phyloP scores from a whole-genome alignment of 64 coral and sea anemone genomes.

The Pocillopora damicornis region DNA sequence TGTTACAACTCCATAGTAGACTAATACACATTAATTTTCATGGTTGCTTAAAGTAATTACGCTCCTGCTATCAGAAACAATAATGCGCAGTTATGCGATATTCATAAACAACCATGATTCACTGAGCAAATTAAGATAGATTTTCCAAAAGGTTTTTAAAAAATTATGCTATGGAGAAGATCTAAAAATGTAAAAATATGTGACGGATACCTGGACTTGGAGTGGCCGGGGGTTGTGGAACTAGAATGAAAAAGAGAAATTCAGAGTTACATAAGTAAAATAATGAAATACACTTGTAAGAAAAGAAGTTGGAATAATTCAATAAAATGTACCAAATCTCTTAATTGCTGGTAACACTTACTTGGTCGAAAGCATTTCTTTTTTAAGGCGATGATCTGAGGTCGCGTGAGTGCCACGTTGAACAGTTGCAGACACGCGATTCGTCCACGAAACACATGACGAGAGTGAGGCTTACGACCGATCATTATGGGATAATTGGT shows the following conservation, averaged over 20 bases:
- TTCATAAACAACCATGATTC: too few species aligned
- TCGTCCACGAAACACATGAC: conserved; percentile 50
- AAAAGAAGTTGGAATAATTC: not conserved
- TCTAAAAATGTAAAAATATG: not conserved
- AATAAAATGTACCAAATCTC: not conserved
- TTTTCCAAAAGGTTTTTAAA: too few species aligned
- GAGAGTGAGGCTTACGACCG: conserved; percentile 28
- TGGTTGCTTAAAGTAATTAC: too few species aligned
- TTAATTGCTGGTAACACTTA: not conserved
- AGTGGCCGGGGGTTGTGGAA: not conserved
- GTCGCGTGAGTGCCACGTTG: conserved; percentile 5
- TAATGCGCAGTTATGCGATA: too few species aligned
- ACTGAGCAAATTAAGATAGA: too few species aligned
- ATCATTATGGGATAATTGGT: conserved; percentile 46
- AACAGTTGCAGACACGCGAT: conserved; percentile 42
- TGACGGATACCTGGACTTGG: not conserved
- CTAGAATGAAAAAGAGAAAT: not conserved
- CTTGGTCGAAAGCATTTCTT: conserved; percentile 44
- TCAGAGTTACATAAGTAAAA: not conserved
- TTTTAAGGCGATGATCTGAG: not conserved
- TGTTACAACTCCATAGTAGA: too few species aligned
- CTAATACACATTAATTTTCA: too few species aligned
- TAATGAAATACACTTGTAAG: not conserved
- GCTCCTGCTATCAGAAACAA: too few species aligned
- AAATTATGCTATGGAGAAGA: not conserved